Percentiles rank a stretch among this genome's conserved stretches.
These are phyloP conservation scores for Melopsittacus undulatus DNA, from an alignment of 2,797 vertebrate genomes.

Conservation along the genomic window DNA sequence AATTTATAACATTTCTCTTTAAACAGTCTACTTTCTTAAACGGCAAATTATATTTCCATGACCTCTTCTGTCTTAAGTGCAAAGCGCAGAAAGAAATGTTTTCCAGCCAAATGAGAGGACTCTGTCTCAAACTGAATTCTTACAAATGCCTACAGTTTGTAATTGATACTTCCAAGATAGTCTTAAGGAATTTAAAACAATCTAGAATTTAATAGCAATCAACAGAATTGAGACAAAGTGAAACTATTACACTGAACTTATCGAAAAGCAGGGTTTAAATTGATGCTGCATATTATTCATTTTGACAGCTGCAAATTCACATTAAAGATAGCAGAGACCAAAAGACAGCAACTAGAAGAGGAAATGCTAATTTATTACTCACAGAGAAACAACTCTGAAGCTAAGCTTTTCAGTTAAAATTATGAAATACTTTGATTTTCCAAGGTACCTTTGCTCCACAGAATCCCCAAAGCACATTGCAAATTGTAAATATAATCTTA, in stretches of 20 bases:
- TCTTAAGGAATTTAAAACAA: conserved; percentile 79
- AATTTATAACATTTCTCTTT: conserved; percentile 41
- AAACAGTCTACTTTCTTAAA: conserved; percentile 33
- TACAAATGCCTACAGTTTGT: conserved; percentile 76
- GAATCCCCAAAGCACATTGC: neutral
- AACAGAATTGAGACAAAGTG: conserved; percentile 79
- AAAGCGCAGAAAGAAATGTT: conserved; percentile 25
- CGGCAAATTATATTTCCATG: conserved; percentile 28
- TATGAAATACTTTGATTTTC: conserved; percentile 65
- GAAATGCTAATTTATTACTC: conserved; percentile 78
- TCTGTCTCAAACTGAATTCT: conserved; percentile 72
- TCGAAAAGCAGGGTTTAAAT: conserved; percentile 76
- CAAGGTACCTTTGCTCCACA: neutral
- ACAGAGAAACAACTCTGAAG: conserved; percentile 72
- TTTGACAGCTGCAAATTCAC: conserved; percentile 82
- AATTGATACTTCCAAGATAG: conserved; percentile 74
- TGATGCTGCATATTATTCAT: conserved; percentile 81
- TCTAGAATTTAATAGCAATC: conserved; percentile 79
- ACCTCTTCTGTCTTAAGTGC: conserved; percentile 26
- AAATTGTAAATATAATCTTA: neutral
- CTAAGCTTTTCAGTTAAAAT: conserved; percentile 67
- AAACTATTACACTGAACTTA: conserved; percentile 77
- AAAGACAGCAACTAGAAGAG: conserved; percentile 67
- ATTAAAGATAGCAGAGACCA: conserved; percentile 75
- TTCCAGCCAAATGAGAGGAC: conserved; percentile 18